Conservation (phyloP, 2,113 vertebrate genomes). For the Tursiops truncatus region DNA sequence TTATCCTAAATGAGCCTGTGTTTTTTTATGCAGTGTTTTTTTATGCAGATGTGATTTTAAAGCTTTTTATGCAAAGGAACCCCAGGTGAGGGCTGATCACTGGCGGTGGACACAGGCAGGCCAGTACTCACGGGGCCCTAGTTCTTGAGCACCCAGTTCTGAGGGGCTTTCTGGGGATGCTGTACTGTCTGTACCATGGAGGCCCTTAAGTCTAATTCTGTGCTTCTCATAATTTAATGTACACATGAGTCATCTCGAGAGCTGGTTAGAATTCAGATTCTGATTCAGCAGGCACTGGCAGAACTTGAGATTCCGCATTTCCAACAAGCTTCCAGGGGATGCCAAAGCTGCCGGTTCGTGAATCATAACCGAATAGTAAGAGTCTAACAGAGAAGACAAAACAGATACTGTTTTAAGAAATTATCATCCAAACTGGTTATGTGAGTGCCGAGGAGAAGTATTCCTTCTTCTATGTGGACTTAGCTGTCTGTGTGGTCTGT, state of each 20-base stretch:
- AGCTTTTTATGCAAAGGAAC: background rate
- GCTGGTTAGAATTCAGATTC: background rate
- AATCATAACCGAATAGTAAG: background rate
- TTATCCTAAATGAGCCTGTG: background rate
- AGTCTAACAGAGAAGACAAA: background rate
- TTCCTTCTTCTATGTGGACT: fast-evolving
- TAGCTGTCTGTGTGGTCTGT: background rate
- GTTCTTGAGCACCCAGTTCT: background rate
- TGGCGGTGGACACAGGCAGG: background rate
- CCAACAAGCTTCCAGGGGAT: background rate
- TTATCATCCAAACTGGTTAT: background rate
- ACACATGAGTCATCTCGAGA: background rate
- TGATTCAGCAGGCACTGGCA: background rate
- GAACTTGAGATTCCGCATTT: background rate
- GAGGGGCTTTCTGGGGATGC: background rate
- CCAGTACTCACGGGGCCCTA: background rate
- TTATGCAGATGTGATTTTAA: background rate
- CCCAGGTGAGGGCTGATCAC: background rate
- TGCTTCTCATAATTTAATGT: background rate
- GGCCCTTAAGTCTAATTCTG: background rate
- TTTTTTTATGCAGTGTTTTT: background rate
- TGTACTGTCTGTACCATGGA: background rate
- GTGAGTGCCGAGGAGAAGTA: background rate
- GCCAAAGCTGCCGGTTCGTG: background rate
- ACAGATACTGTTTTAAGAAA: background rate